These are phyloP conservation scores for Tachina fera DNA, from an alignment of 2,888 invertebrate genomes.

Conservation along the genomic window DNA sequence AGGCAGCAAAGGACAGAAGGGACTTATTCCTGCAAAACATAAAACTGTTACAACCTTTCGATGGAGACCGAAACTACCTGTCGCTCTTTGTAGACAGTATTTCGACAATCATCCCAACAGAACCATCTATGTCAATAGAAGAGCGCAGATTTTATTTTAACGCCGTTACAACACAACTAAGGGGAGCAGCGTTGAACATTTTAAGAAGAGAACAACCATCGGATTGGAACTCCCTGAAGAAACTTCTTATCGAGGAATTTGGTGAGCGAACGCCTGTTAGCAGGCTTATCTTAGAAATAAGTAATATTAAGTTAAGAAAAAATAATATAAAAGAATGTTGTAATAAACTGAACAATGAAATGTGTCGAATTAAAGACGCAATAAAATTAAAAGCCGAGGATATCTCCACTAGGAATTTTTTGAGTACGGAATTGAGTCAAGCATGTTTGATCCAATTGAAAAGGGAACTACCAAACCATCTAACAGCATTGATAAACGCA, in stretches of 20 bases:
- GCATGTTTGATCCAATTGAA: constrained; percentile 23
- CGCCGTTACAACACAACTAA: not conserved
- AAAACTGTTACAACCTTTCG: constrained; percentile 42
- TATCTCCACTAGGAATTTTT: not conserved
- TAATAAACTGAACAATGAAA: too few relatives aligned
- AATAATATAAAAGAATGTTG: too few relatives aligned
- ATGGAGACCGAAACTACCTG: constrained; percentile 47
- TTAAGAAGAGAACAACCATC: constrained; percentile 48
- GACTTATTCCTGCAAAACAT: constrained; percentile 40
- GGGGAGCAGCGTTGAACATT: constrained; percentile 31
- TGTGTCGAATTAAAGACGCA: too few relatives aligned
- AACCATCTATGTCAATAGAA: constrained; percentile 11
- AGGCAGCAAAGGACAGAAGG: constrained; percentile 42
- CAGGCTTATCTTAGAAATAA: constrained; percentile 10
- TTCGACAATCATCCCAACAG: constrained; percentile 27
- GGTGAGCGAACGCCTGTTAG: constrained; percentile 30
- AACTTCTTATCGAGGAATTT: constrained; percentile 14
- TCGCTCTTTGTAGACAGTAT: constrained; percentile 42
- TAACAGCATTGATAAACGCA: constrained; percentile 32
- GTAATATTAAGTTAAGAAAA: constrained; percentile 40
- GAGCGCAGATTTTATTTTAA: constrained; percentile 41
- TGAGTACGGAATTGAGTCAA: constrained; percentile 13
- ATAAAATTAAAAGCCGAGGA: too few relatives aligned
- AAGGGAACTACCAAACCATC: constrained; percentile 34
- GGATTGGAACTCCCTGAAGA: constrained; percentile 34